These are phyloP conservation scores for Nannospalax galili DNA, from an alignment of 2,113 vertebrate species.

Conservation along the genomic window DNA sequence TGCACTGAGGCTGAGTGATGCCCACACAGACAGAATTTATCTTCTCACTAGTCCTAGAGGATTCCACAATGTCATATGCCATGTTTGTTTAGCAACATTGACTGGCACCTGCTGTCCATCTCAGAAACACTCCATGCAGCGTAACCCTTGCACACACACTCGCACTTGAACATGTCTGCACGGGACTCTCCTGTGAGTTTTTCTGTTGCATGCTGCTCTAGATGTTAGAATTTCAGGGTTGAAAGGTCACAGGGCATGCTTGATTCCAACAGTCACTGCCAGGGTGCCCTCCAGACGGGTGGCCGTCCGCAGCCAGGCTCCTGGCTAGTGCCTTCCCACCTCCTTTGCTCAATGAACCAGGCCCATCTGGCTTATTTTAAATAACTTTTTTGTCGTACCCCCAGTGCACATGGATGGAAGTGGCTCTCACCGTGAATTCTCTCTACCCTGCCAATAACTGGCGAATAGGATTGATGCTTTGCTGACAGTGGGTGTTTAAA, in stretches of 20 bases:
- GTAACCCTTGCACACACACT: background rate
- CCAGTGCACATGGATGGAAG: background rate
- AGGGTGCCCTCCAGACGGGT: rapidly evolving
- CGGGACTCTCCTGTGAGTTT: background rate
- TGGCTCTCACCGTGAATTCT: rapidly evolving
- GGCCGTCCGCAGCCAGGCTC: background rate
- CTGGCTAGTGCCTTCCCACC: rapidly evolving
- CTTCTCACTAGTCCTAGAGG: rapidly evolving
- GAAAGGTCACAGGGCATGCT: background rate
- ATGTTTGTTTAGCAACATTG: background rate
- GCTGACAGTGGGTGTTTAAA: conserved; percentile 73
- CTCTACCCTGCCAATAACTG: conserved; percentile 21
- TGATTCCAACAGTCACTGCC: background rate
- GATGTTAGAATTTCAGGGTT: background rate
- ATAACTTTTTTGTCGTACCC: background rate
- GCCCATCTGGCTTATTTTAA: background rate
- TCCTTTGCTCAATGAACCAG: background rate
- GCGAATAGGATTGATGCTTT: background rate
- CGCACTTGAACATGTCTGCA: background rate
- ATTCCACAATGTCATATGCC: rapidly evolving
- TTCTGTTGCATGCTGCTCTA: background rate
- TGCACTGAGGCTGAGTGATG: background rate
- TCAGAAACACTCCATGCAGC: background rate
- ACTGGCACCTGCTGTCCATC: background rate
- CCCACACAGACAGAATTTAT: rapidly evolving